phyloP scores from a whole-genome alignment of 2,888 invertebrate genomes.

The Koerneria pararmatus region DNA sequence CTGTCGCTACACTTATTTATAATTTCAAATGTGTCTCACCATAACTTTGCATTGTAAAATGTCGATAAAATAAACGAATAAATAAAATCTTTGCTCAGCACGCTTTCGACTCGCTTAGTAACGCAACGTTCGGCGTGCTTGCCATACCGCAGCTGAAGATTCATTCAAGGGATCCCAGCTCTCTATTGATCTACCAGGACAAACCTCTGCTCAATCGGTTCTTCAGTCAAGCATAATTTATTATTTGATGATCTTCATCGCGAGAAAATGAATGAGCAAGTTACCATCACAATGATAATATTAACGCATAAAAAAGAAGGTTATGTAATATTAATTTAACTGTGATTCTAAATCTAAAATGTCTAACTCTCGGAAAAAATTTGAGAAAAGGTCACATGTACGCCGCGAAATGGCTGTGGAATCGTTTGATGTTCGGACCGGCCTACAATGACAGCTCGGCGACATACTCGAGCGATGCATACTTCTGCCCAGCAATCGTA shows the following conservation, averaged over 20 bases:
- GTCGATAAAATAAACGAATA: too few relatives aligned
- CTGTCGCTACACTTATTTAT: slow-evolving; percentile 2
- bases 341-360: slow-evolving; percentile 19
- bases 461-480: slow-evolving; percentile 47
- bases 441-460: slow-evolving; percentile 44
- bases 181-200: slow-evolving; percentile 41
- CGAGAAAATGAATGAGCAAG: background rate
- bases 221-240: background rate
- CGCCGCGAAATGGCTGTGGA: slow-evolving; percentile 58
- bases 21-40: too few relatives aligned
- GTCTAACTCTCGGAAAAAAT: background rate
- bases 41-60: too few relatives aligned
- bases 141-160: slow-evolving; percentile 49
- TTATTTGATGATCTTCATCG: background rate
- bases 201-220: slow-evolving; percentile 46
- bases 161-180: slow-evolving; percentile 49
- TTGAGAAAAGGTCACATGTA: slow-evolving; percentile 52
- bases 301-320: background rate
- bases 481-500: slow-evolving; percentile 53
- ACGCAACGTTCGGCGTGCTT: slow-evolving; percentile 46
- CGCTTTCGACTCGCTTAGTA: slow-evolving; percentile 47
- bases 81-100: slow-evolving; percentile 28
- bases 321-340: slow-evolving; percentile 22
- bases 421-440: slow-evolving; percentile 51
- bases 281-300: background rate